These are phyloP conservation scores for Lissonota sp. DNA, from an alignment of 2,888 invertebrate genomes.

Conservation along the genomic window DNA sequence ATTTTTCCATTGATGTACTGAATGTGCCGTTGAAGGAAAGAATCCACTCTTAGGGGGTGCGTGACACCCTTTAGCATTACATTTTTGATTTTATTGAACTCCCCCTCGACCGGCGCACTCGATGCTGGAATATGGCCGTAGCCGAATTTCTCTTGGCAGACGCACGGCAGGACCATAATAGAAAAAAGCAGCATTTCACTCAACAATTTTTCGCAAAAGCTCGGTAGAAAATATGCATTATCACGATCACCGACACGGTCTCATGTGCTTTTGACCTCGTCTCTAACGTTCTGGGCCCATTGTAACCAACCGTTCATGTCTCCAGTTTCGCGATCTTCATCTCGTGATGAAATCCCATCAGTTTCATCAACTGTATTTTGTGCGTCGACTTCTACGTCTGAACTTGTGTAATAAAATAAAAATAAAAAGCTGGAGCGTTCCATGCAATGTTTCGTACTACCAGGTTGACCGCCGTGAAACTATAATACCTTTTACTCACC, in stretches of 20 bases:
- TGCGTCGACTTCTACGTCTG: background rate
- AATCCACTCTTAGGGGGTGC: slow-evolving; percentile 45
- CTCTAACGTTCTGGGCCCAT: background rate
- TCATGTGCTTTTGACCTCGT: background rate
- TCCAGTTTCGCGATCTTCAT: background rate
- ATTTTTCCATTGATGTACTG: slow-evolving; percentile 35
- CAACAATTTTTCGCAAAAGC: slow-evolving; percentile 45
- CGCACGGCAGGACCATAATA: slow-evolving; percentile 57
- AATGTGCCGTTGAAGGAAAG: slow-evolving; percentile 50
- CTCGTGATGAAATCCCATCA: background rate
- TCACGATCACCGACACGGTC: slow-evolving; percentile 19
- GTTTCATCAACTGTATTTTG: background rate
- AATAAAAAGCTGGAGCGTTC: too few species aligned
- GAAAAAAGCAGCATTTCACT: slow-evolving; percentile 47
- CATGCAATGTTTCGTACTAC: too few species aligned
- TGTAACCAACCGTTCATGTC: background rate
- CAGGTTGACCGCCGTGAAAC: too few species aligned
- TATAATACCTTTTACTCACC: too few species aligned
- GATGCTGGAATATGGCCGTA: slow-evolving; percentile 58
- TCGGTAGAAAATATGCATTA: slow-evolving; percentile 49
- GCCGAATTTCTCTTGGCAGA: slow-evolving; percentile 49
- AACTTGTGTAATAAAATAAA: background rate
- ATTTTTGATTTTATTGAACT: slow-evolving; percentile 53
- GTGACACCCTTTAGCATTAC: slow-evolving; percentile 37
- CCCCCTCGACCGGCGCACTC: slow-evolving; percentile 56